Conservation (phyloP, 2,888 invertebrate genomes). For the Ichneumon xanthorius region DNA sequence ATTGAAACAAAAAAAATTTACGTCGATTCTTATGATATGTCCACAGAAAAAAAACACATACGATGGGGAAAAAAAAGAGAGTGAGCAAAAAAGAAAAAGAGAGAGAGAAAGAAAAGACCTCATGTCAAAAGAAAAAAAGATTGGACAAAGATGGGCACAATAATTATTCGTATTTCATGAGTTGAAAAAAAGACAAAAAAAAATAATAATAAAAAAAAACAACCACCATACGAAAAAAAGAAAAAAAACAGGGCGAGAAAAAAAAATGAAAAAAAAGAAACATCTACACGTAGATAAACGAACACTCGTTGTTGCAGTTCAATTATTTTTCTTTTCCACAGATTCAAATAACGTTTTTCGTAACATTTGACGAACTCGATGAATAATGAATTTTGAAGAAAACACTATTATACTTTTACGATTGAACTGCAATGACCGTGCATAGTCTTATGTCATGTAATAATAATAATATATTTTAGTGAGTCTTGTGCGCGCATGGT, state of each 20-base stretch:
- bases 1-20: constrained; percentile 77
- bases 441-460: constrained; percentile 81
- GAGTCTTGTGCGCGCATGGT: constrained; percentile 80
- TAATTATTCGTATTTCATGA: constrained; percentile 83
- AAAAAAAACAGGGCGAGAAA: constrained; percentile 35
- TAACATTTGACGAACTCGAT: background rate
- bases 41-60: constrained; percentile 84
- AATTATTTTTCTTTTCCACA: constrained; percentile 72
- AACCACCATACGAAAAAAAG: constrained; percentile 65
- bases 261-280: constrained; percentile 68
- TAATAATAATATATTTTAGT: constrained; percentile 75
- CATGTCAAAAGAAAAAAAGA: constrained; percentile 83
- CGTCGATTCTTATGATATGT: constrained; percentile 84
- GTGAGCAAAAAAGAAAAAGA: constrained; percentile 73
- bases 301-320: constrained; percentile 81
- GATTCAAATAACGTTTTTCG: background rate
- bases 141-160: constrained; percentile 84
- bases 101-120: constrained; percentile 77
- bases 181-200: constrained; percentile 74
- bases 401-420: constrained; percentile 60
- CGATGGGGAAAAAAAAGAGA: constrained; percentile 83
- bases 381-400: constrained; percentile 13
- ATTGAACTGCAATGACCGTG: constrained; percentile 82
- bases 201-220: constrained; percentile 62
- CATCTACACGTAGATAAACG: constrained; percentile 76